A percentile compares a stretch with the other conserved stretches of the same genome.
Conservation (phyloP, 1,140 invertebrate species). For the Caenorhabditis latens region DNA sequence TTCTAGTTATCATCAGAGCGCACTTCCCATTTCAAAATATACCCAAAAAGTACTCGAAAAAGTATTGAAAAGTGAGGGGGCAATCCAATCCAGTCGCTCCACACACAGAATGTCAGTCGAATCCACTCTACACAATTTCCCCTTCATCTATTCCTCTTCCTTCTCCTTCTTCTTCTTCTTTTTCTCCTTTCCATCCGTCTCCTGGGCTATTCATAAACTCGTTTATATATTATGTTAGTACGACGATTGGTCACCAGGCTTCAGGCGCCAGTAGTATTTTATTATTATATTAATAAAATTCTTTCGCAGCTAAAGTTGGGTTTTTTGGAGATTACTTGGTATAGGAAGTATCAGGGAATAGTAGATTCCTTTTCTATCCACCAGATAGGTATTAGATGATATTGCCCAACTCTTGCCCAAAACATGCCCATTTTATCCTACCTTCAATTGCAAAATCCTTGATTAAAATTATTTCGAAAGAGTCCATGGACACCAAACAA, state of each 20-base stretch:
- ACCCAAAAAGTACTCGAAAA: not conserved
- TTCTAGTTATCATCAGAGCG: not conserved
- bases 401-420: too few relatives aligned
- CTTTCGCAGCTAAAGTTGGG: not conserved
- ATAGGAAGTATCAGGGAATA: too few relatives aligned
- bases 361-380: not conserved
- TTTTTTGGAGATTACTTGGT: too few relatives aligned
- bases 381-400: not conserved
- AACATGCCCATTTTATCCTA: too few relatives aligned
- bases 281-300: not conserved
- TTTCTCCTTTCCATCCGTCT: not conserved
- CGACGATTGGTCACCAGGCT: constrained; percentile 14
- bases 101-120: constrained; percentile 3
- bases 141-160: constrained; percentile 56
- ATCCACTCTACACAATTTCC: constrained; percentile 15
- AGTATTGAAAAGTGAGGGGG: constrained; percentile 19
- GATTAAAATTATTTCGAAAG: not conserved
- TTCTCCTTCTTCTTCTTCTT: not conserved
- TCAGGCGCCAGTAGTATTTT: not conserved
- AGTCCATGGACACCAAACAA: constrained; percentile 1
- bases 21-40: not conserved
- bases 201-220: constrained; percentile 47
- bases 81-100: constrained; percentile 22
- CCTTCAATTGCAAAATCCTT: too few relatives aligned
- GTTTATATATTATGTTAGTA: constrained; percentile 54